Base-by-base conservation (phyloP, 2,888 invertebrate species). In the Stegophylla sp. region DNA sequence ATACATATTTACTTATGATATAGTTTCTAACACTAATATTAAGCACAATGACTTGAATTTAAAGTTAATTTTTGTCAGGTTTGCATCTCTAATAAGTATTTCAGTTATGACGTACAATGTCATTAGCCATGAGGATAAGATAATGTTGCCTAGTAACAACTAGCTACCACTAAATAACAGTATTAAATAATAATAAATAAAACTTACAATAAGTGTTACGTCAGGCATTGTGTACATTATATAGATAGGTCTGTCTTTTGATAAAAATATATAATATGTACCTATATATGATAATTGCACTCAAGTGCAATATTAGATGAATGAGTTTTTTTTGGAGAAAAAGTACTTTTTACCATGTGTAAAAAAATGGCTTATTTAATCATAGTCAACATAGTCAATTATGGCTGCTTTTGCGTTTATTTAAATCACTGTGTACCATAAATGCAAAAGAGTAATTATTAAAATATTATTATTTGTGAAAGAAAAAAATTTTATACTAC, bases 401-500 rank as follows among this genome's bases (percentile, higher is more conserved):
- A 45, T 73, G 59, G n/a, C 56, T 73, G 72, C 59, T 73, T 73
- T 45, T 51, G 12, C 51, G n/a, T 59, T 23, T 59, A 5, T 69
- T 20, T 20, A 13, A 45, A 69, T 59, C 43, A 20, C 17, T 59
- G n/a, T 51, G 13, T 69, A 69, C 20, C 20, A 20, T 48, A 26
- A 45, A 51, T n/a, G 13, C 34, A 13, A 34, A 69, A 51, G 7
- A 20, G 9, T 69, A 20, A 69, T 69, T 20, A 69, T 51, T 51
- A 13, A 53, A 45, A 4, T 51, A 53, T 69, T 51, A 53, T 69
- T 51, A 59, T 43, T 72, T 26, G 23, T 59, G 56, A 56, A 72
- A 23, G 12, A 43, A 59, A 72, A 72, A 72, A 56, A 72, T 72
- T 72, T 72, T 72, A 43, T 72, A 59, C 12, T 72, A 56, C 72